Evolutionary conservation across 1,140 invertebrate species (phyloP).

Genomic region (Zaprionus africanus): DNA sequence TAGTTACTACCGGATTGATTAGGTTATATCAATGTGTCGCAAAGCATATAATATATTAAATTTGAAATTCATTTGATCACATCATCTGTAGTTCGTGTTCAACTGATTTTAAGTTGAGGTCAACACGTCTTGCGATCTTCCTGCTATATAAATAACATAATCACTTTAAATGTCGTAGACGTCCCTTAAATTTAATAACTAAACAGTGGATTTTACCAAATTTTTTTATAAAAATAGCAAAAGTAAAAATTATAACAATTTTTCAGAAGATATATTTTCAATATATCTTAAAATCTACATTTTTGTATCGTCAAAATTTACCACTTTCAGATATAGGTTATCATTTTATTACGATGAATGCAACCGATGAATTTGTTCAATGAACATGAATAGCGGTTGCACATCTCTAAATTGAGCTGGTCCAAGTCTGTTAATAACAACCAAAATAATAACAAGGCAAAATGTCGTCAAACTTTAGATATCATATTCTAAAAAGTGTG

Average conservation of each 20-base stretch:
- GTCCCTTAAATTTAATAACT: not conserved
- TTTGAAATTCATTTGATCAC: not conserved
- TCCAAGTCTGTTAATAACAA: not conserved
- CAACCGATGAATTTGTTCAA: slow-evolving; percentile 20
- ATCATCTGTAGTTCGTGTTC: not conserved
- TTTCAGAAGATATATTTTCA: not conserved
- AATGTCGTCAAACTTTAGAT: slow-evolving; percentile 68
- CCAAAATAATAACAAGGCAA: slow-evolving; percentile 7
- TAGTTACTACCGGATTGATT: not conserved
- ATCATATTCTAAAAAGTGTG: slow-evolving; percentile 61
- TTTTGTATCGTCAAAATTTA: not conserved
- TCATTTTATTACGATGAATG: not conserved
- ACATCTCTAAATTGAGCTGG: slow-evolving; percentile 30
- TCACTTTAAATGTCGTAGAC: slow-evolving; percentile 14
- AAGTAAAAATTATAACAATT: not conserved
- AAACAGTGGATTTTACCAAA: slow-evolving; percentile 1
- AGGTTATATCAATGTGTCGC: not conserved
- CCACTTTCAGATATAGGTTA: not conserved
- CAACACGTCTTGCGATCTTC: not conserved
- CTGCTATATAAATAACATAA: not conserved
- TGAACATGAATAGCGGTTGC: not conserved
- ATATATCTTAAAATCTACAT: not conserved
- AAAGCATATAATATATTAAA: not conserved
- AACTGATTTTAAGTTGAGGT: not conserved
- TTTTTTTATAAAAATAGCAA: slow-evolving; percentile 9